A percentile compares a stretch with the other conserved stretches of the same genome.
phyloP scores from a whole-genome alignment of 2,797 vertebrate species.

The Malurus splendens region DNA sequence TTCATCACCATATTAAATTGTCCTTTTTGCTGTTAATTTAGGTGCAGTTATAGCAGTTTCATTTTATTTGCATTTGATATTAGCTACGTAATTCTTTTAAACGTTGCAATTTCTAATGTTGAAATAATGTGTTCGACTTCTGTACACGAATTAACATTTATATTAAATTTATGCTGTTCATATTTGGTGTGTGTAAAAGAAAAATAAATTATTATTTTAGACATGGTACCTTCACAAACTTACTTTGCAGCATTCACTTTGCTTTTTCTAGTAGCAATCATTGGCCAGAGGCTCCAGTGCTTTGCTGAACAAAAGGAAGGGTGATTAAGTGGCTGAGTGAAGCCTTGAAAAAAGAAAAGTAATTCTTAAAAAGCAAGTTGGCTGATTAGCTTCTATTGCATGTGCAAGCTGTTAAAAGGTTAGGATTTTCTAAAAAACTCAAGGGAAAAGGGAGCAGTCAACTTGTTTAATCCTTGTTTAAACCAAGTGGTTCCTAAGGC shows the following conservation, averaged over 20 bases:
- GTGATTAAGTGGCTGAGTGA: background rate
- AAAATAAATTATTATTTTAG: background rate
- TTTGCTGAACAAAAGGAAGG: background rate
- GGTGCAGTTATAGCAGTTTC: slow-evolving; percentile 64
- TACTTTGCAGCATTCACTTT: background rate
- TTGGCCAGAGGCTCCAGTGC: background rate
- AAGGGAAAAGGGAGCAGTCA: background rate
- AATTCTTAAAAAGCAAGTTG: background rate
- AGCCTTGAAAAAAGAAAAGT: background rate
- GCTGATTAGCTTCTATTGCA: background rate
- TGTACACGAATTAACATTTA: slow-evolving; percentile 64
- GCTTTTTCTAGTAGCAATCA: background rate
- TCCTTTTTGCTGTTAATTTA: slow-evolving; percentile 54
- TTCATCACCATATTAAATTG: slow-evolving; percentile 43
- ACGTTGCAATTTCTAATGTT: slow-evolving; percentile 69
- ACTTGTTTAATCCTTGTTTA: background rate
- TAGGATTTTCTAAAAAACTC: background rate
- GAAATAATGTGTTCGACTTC: slow-evolving; percentile 77
- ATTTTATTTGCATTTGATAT: slow-evolving; percentile 61
- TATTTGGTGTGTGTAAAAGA: slow-evolving; percentile 3
- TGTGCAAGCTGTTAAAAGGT: background rate
- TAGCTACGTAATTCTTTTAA: slow-evolving; percentile 54
- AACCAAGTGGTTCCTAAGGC: background rate
- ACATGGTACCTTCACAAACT: background rate
- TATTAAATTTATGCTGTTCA: slow-evolving; percentile 71